A percentile compares a stretch with the other conserved stretches of the same genome.
These are phyloP conservation scores for Blastomussa wellsi DNA, from an alignment of 92 coral and sea anemone genomes.

Conservation along the genomic window DNA sequence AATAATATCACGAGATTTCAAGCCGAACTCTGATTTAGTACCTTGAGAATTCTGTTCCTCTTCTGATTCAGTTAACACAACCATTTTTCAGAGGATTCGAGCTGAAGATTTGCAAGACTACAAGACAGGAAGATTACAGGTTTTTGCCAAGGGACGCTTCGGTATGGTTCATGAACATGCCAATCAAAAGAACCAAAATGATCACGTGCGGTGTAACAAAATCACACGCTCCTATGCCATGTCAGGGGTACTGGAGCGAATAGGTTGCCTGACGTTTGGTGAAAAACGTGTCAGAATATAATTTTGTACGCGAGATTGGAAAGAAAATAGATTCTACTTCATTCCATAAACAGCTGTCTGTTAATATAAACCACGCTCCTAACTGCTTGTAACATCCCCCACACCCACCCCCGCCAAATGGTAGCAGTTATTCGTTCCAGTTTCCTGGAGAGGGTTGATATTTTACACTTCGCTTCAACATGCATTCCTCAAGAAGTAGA, in stretches of 20 bases:
- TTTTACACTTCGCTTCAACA: not conserved
- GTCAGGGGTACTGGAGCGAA: not conserved
- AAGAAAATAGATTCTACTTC: not conserved
- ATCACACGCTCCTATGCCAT: not conserved
- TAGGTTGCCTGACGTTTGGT: not conserved
- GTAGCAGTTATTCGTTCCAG: not conserved
- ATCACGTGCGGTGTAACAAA: slow-evolving; percentile 21
- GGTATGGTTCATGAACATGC: slow-evolving; percentile 33
- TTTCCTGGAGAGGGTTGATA: not conserved
- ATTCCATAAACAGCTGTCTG: not conserved
- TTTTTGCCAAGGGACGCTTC: not conserved
- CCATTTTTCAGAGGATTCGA: slow-evolving; percentile 14
- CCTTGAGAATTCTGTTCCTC: slow-evolving; percentile 45
- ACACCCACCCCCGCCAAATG: not conserved
- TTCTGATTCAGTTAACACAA: slow-evolving; percentile 21
- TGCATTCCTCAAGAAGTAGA: slow-evolving; percentile 8
- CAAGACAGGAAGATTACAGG: not conserved
- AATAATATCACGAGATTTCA: not conserved
- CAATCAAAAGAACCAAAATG: slow-evolving; percentile 21
- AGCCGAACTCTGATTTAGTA: not conserved
- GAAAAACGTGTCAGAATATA: not conserved
- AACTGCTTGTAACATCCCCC: not conserved
- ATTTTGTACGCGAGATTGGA: not conserved
- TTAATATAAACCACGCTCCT: not conserved
- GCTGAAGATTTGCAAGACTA: slow-evolving; percentile 7